Evolutionary conservation across 2,113 vertebrate genomes (phyloP).

Genomic region (Cinclus cinclus): DNA sequence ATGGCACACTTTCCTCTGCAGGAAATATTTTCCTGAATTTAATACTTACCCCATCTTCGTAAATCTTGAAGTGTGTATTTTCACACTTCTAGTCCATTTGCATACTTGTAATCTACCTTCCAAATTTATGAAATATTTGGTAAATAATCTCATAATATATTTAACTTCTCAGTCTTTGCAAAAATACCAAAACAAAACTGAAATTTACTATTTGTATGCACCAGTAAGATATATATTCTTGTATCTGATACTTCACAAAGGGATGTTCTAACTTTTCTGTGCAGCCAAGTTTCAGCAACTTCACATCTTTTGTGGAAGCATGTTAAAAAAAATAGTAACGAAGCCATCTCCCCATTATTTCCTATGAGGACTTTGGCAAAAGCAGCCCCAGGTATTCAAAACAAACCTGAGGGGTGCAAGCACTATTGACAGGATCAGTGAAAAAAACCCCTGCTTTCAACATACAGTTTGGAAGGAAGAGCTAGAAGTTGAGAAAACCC

Average conservation of each 20-base stretch:
- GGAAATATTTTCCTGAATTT: neutral
- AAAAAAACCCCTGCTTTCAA: neutral
- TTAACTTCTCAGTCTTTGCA: neutral
- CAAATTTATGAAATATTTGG: neutral
- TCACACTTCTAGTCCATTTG: neutral
- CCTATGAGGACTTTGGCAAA: neutral
- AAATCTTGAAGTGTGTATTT: neutral
- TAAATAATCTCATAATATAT: neutral
- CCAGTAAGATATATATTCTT: neutral
- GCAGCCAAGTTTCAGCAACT: neutral
- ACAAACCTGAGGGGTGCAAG: neutral
- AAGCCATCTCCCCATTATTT: neutral
- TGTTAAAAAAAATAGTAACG: neutral
- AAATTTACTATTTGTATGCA: neutral
- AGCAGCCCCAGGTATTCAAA: neutral
- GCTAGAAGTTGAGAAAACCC: neutral
- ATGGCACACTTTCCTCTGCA: neutral
- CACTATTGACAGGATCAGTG: neutral
- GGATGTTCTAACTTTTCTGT: neutral
- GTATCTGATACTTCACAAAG: neutral
- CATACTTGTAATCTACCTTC: neutral
- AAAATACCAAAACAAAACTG: neutral
- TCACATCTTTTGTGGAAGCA: neutral
- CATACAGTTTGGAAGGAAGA: neutral
- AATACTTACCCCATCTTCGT: neutral